Percentiles rank a stretch among this genome's conserved stretches.
Conservation (phyloP, 2,888 invertebrate genomes). For the Agapostemon virescens region DNA sequence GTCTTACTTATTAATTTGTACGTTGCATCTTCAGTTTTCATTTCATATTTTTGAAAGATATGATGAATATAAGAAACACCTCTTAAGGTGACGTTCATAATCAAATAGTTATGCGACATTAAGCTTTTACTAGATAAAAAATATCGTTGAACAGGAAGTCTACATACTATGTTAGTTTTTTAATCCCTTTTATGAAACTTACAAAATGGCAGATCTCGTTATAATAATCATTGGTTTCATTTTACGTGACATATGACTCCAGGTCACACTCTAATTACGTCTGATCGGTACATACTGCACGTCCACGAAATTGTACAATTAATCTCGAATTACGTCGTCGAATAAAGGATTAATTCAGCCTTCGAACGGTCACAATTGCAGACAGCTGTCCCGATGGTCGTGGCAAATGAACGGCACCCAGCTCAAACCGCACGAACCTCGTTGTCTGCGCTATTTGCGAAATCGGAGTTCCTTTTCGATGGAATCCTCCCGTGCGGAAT, state of each 20-base stretch:
- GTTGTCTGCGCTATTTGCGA: slow-evolving; percentile 20
- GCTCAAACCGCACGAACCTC: not conserved
- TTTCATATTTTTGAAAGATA: no score
- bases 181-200: not conserved
- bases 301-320: not conserved
- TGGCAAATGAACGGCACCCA: slow-evolving; percentile 2
- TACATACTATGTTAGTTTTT: no score
- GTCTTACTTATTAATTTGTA: no score
- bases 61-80: no score
- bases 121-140: no score
- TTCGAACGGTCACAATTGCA: not conserved
- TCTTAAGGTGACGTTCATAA: no score
- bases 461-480: slow-evolving; percentile 14
- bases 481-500: not conserved
- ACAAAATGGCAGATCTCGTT: not conserved
- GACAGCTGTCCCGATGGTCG: not conserved
- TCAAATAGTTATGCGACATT: no score
- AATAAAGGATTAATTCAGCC: slow-evolving; percentile 18
- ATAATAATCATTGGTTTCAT: not conserved
- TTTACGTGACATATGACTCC: not conserved
- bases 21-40: no score
- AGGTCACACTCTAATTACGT: not conserved
- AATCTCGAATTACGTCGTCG: slow-evolving; percentile 22
- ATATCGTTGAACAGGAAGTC: no score
- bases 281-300: not conserved